Base-by-base conservation (phyloP, 2,113 vertebrate species). In the Bucco capensis region DNA sequence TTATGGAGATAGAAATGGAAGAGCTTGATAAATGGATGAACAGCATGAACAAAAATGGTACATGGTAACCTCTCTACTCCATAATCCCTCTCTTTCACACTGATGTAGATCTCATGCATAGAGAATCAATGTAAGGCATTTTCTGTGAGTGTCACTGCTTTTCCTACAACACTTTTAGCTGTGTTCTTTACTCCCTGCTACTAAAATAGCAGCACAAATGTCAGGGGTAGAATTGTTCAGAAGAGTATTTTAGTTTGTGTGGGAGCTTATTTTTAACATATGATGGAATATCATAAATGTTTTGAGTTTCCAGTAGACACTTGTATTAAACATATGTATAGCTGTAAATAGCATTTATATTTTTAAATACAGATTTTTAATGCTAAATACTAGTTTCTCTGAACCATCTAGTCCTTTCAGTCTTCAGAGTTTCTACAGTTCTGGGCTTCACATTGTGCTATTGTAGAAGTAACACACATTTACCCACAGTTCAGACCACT, bases 1-100 rank as follows among this genome's bases (percentile, higher is more conserved):
- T 99, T 30, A 98, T 99, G 98, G 99, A 99, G 96, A 97, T 99
- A 74, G 99, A 99, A 96, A 99, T 99, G 99, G 99, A 99, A 72
- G 99, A 99, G 73, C 97, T 99, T 35, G 98, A 98, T 91, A 98
- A 99, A 44, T 99, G 98, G 99, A 99, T 99, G 98, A 97, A 81
- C 93, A 97, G 91, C 95, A 95, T 98, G 95, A 98, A 96, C 44
- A 97, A 97, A 96, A 98, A 98, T 6, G 96, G 99, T 99, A 97
- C 8, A 97, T 53, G n/a, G 67, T 80, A 86, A 90, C 80, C 31
- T 27, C 46, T 61, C 54, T 65, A 47, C 18, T 83, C 58, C 53
- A 61, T 60, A 30, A 57, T 51, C 49, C 61, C 46, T 73, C 67
- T 83, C 66, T 82, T 82, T 62, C 67, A 81, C 67, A 67, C 84